Evolutionary conservation across 1,140 invertebrate species (phyloP).

Genomic region (Pseudomyrmex dendroicus): DNA sequence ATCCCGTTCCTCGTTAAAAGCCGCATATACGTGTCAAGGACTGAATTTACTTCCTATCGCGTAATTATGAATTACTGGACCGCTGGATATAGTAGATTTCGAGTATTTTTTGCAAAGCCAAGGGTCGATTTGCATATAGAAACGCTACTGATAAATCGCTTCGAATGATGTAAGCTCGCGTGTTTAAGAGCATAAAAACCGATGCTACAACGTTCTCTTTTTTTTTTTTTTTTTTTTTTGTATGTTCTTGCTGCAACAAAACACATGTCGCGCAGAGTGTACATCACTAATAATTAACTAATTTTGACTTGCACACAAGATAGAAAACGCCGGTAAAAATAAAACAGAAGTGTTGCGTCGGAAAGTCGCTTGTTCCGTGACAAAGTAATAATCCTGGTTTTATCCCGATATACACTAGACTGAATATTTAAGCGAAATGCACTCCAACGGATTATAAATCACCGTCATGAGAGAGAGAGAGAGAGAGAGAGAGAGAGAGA

Average conservation of each 20-base stretch:
- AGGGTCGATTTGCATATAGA: conserved; percentile 21
- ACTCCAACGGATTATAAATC: conserved; percentile 27
- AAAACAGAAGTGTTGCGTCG: not conserved
- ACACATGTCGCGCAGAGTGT: not conserved
- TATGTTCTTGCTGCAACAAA: not conserved
- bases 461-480: not conserved
- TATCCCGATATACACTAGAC: not conserved
- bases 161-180: conserved; percentile 23
- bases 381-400: conserved; percentile 6
- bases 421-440: conserved; percentile 4
- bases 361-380: not conserved
- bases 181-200: not conserved
- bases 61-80: conserved; percentile 29
- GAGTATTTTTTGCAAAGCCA: conserved; percentile 9
- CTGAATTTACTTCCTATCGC: conserved; percentile 11
- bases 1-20: conserved; percentile 35
- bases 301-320: not conserved
- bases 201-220: not conserved
- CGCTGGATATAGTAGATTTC: conserved; percentile 14
- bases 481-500: too few relatives aligned
- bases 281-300: too few relatives aligned
- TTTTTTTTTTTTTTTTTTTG: too few relatives aligned
- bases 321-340: not conserved
- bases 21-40: conserved; percentile 25
- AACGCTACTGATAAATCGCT: not conserved